A percentile compares a stretch with the other conserved stretches of the same genome.
phyloP scores from a whole-genome alignment of 2,113 vertebrate species.

The Gallinago paraguaiae region DNA sequence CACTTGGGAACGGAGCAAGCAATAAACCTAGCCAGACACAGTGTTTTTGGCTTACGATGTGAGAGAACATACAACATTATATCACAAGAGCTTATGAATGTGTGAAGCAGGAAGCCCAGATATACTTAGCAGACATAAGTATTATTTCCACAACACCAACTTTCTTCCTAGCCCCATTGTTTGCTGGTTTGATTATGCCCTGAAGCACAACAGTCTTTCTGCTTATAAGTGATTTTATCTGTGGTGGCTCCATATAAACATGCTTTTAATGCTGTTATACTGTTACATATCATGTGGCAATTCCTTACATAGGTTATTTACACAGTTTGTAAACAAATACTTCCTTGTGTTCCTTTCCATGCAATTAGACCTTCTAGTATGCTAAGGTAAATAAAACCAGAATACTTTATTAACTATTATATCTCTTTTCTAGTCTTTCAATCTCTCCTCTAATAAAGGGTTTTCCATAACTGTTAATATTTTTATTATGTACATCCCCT shows the following conservation, averaged over 20 bases:
- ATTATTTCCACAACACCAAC: not conserved
- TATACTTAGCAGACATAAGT: constrained; percentile 20
- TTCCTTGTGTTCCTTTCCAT: not conserved
- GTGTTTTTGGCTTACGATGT: constrained; percentile 14
- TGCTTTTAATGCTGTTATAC: not conserved
- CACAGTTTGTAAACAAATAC: not conserved
- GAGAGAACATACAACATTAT: constrained; percentile 20
- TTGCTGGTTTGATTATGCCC: constrained; percentile 38
- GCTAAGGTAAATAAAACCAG: not conserved
- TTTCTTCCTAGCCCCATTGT: not conserved
- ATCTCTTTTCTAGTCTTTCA: not conserved
- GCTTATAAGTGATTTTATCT: not conserved
- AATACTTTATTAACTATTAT: not conserved
- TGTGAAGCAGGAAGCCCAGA: constrained; percentile 50
- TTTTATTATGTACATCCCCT: not conserved
- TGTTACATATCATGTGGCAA: not conserved
- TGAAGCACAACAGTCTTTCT: not conserved
- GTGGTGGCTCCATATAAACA: not conserved
- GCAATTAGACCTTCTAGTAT: not conserved
- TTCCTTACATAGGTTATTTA: not conserved
- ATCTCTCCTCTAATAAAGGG: not conserved
- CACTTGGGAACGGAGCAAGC: constrained; percentile 24
- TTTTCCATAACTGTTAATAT: not conserved
- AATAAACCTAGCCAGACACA: constrained; percentile 34
- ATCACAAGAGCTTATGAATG: constrained; percentile 26